These are phyloP conservation scores for Rhinella marina DNA, from an alignment of 2,797 vertebrate genomes.

Conservation along the genomic window DNA sequence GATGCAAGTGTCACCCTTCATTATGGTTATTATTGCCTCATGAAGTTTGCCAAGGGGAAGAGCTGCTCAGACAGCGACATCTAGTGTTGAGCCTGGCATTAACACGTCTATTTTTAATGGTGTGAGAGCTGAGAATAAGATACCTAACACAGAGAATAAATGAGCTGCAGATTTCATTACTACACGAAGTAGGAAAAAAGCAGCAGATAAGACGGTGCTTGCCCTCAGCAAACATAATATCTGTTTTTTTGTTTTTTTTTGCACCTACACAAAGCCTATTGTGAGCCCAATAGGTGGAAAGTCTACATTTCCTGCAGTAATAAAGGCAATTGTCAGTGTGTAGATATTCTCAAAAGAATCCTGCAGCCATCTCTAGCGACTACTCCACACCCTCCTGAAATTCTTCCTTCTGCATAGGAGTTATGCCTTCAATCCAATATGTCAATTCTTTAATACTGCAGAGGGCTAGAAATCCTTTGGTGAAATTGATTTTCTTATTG, in stretches of 20 bases:
- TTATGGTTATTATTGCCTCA: constrained; percentile 39
- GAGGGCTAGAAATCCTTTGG: constrained; percentile 55
- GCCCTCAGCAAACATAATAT: constrained; percentile 38
- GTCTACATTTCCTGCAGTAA: constrained; percentile 41
- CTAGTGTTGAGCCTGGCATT: constrained; percentile 41
- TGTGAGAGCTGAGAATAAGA: background rate
- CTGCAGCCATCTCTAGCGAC: constrained; percentile 12
- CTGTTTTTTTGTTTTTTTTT: constrained; percentile 14
- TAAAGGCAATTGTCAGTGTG: constrained; percentile 48
- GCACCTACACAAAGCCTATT: constrained; percentile 28
- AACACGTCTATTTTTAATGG: background rate
- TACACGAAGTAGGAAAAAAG: constrained; percentile 16
- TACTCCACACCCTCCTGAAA: constrained; percentile 27
- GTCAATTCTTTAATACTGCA: constrained; percentile 58
- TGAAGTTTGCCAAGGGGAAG: constrained; percentile 1
- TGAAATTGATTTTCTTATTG: constrained; percentile 58
- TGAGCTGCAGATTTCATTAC: constrained; percentile 25
- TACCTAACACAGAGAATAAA: constrained; percentile 8
- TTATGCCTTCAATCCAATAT: constrained; percentile 52
- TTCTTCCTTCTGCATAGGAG: constrained; percentile 43
- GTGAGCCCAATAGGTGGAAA: constrained; percentile 46
- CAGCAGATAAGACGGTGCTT: constrained; percentile 14
- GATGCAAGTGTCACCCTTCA: constrained; percentile 25
- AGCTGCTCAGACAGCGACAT: constrained; percentile 50
- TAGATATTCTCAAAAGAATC: constrained; percentile 41